Evolutionary conservation across 2,113 vertebrate species (phyloP).

Genomic region (Hyla sarda): DNA sequence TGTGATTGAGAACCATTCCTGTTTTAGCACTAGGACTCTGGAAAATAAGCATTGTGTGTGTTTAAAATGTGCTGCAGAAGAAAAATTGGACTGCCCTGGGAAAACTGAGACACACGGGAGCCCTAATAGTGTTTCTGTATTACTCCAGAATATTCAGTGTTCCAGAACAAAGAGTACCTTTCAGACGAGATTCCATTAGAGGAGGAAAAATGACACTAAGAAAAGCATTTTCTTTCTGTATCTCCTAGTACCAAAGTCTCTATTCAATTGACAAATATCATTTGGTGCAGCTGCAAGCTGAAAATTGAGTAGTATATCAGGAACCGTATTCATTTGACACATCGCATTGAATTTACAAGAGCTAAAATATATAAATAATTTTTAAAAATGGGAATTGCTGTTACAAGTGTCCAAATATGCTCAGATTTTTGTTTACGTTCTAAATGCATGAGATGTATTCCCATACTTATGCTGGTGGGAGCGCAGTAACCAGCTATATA

Average conservation of each 20-base stretch:
- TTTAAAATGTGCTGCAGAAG: background rate
- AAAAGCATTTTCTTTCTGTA: constrained; percentile 28
- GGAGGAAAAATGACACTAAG: constrained; percentile 23
- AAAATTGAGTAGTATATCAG: constrained; percentile 31
- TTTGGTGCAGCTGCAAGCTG: constrained; percentile 24
- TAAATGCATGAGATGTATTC: constrained; percentile 7
- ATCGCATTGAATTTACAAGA: background rate
- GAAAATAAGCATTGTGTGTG: background rate
- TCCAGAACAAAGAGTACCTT: constrained; percentile 4
- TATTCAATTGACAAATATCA: constrained; percentile 39
- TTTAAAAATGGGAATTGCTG: background rate
- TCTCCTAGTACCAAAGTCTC: constrained; percentile 24
- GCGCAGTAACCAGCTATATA: background rate
- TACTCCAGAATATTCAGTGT: background rate
- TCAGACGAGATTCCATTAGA: constrained; percentile 4
- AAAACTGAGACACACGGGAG: background rate
- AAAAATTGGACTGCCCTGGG: background rate
- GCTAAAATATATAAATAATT: constrained; percentile 3
- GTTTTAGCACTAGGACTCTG: background rate
- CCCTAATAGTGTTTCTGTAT: constrained; percentile 5
- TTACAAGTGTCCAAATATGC: background rate
- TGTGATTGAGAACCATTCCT: background rate
- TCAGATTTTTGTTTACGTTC: constrained; percentile 4
- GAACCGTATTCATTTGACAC: constrained; percentile 11
- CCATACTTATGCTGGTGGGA: background rate